phyloP scores from a whole-genome alignment of 1,140 invertebrate species.

The Apocrypta bakeri region DNA sequence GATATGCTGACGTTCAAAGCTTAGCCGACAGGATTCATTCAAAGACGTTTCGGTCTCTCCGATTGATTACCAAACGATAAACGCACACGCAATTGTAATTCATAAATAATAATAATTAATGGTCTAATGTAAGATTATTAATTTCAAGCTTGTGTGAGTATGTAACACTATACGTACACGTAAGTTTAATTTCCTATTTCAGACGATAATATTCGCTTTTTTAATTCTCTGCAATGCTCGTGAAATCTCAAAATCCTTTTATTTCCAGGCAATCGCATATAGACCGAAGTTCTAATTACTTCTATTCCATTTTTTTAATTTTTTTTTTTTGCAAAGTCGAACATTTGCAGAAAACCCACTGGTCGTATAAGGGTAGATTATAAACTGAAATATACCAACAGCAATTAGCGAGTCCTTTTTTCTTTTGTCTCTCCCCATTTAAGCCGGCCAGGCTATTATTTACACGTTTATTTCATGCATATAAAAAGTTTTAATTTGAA shows the following conservation, averaged over 20 bases:
- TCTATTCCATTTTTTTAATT: neutral
- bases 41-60: no score
- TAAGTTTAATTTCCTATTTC: no score
- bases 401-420: neutral
- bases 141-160: no score
- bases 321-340: neutral
- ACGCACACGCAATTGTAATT: no score
- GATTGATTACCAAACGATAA: no score
- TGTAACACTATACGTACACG: no score
- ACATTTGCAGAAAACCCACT: no score
- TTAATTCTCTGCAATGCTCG: no score
- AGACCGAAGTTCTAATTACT: neutral
- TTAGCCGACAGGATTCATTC: no score
- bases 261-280: neutral
- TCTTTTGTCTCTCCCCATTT: neutral
- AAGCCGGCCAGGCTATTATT: neutral
- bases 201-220: neutral
- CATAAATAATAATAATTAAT: no score
- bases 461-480: neutral
- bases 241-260: neutral
- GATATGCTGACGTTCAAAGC: no score
- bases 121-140: no score
- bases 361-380: neutral
- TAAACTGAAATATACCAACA: neutral
- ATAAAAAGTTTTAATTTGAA: neutral